phyloP scores from a whole-genome alignment of 30 jellyfish, hydroid and myxozoan genomes.

The Cassiopea xamachana region DNA sequence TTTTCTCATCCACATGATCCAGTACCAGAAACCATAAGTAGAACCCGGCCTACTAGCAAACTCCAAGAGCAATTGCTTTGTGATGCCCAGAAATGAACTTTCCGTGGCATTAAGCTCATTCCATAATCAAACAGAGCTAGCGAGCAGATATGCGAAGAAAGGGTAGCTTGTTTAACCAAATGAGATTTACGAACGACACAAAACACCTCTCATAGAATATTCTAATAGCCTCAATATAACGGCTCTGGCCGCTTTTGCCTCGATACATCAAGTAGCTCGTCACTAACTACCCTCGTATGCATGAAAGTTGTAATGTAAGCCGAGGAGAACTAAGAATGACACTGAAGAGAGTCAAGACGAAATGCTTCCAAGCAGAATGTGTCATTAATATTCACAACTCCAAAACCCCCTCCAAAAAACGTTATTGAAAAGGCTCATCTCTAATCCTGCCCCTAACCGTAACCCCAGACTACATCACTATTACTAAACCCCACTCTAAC shows the following conservation, averaged over 20 bases:
- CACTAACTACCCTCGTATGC: not conserved
- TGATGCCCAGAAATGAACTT: not conserved
- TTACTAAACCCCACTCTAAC: too few relatives aligned
- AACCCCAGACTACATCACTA: too few relatives aligned
- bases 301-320: not conserved
- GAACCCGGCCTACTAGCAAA: not conserved
- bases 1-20: not conserved
- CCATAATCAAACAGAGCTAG: conserved; percentile 13
- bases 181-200: not conserved
- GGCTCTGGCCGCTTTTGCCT: not conserved
- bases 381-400: too few relatives aligned
- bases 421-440: too few relatives aligned
- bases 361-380: too few relatives aligned
- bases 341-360: too few relatives aligned
- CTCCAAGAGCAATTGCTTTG: not conserved
- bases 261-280: not conserved
- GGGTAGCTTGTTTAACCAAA: conserved; percentile 24
- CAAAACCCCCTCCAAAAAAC: too few relatives aligned
- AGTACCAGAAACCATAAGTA: not conserved
- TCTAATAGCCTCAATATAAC: not conserved
- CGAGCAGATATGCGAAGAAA: not conserved
- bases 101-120: not conserved
- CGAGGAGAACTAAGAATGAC: too few relatives aligned
- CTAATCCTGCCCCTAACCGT: too few relatives aligned
- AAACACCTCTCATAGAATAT: not conserved